Conservation (phyloP, 2,113 vertebrate species). For the Saimiri boliviensis region DNA sequence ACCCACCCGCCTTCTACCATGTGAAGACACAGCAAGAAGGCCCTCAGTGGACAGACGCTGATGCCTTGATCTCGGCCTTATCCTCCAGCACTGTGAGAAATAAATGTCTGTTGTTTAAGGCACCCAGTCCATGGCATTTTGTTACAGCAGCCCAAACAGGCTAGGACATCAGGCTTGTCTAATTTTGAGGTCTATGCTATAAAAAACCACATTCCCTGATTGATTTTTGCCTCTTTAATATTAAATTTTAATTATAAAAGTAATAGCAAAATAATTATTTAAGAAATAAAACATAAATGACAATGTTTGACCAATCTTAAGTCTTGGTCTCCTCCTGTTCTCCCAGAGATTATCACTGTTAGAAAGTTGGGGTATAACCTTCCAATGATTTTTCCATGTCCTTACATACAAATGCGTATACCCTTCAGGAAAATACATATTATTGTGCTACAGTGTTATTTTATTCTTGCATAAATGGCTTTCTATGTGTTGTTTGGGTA, state of each 20-base stretch:
- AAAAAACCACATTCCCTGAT: background rate
- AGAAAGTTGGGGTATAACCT: background rate
- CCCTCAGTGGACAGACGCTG: background rate
- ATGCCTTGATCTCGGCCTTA: background rate
- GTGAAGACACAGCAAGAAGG: background rate
- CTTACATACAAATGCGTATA: background rate
- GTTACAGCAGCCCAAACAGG: background rate
- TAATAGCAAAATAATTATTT: background rate
- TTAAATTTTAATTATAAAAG: constrained; percentile 22
- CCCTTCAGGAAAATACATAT: background rate
- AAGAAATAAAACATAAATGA: background rate
- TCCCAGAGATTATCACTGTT: background rate
- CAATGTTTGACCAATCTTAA: background rate
- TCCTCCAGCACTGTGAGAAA: background rate
- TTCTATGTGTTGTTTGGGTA: background rate
- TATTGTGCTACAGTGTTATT: background rate
- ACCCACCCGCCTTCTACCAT: background rate
- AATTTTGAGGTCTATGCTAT: background rate
- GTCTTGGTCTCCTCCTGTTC: background rate
- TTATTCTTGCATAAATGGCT: background rate
- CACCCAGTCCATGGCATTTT: background rate
- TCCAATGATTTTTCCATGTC: background rate
- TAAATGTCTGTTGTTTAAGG: background rate
- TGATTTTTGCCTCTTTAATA: background rate
- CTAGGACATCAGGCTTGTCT: background rate